Evolutionary conservation across 2,113 vertebrate species (phyloP).

Genomic region (Tragelaphus buxtoni): DNA sequence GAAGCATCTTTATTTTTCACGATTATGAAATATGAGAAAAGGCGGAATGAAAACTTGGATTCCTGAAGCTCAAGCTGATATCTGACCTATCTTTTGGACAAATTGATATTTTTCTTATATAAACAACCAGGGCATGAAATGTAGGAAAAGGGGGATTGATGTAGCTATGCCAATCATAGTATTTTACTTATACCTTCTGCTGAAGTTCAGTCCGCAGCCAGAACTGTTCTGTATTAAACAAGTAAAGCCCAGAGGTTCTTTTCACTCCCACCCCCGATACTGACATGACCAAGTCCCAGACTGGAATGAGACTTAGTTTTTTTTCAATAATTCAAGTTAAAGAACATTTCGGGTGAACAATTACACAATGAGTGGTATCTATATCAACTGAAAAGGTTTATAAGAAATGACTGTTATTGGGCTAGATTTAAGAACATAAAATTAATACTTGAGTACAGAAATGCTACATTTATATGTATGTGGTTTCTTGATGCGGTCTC

Average conservation of each 20-base stretch:
- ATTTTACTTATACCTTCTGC: not conserved
- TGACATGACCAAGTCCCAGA: not conserved
- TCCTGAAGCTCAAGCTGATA: not conserved
- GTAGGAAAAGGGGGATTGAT: not conserved
- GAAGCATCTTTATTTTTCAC: not conserved
- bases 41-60: not conserved
- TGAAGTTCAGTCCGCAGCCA: not conserved
- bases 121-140: not conserved
- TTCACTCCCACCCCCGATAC: rapidly evolving
- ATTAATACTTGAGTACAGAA: not conserved
- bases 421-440: not conserved
- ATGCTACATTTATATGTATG: not conserved
- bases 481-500: no score
- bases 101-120: not conserved
- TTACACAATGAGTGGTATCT: not conserved
- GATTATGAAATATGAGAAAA: not conserved
- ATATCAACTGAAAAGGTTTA: not conserved
- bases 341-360: not conserved
- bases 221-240: not conserved
- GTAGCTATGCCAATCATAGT: not conserved
- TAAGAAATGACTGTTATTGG: not conserved
- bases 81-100: not conserved
- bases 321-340: not conserved
- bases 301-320: not conserved
- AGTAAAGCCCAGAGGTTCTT: not conserved